Evolutionary conservation across 2,888 invertebrate genomes (phyloP).

Genomic region (Orchestes rusci): DNA sequence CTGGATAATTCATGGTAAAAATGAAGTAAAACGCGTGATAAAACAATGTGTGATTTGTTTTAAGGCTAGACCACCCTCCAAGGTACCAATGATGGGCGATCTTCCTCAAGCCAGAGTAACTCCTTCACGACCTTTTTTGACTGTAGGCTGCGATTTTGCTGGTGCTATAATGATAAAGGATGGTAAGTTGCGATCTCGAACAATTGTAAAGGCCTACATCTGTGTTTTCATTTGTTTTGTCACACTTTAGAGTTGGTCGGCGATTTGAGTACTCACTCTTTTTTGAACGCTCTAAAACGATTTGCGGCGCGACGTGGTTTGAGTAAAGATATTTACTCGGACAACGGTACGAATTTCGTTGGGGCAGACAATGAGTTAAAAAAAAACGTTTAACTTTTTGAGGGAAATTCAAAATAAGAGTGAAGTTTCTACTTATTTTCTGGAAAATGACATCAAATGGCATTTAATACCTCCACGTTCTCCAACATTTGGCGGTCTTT

Average conservation of each 20-base stretch:
- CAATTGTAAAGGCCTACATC: constrained; percentile 1
- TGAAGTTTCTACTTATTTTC: no score
- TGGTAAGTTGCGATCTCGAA: background rate
- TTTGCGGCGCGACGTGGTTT: no score
- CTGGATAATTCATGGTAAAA: no score
- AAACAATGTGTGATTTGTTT: constrained; percentile 21
- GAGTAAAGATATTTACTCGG: no score
- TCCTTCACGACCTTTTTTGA: background rate
- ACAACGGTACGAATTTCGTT: no score
- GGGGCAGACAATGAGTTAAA: no score
- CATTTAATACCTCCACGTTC: background rate
- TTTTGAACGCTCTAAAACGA: no score
- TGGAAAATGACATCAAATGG: background rate
- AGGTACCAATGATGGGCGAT: constrained; percentile 18
- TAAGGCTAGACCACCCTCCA: constrained; percentile 8
- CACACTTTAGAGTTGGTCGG: constrained; percentile 1
- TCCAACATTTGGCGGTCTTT: background rate
- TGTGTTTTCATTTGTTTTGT: constrained; percentile 4
- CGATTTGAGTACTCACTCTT: no score
- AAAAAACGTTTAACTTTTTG: no score
- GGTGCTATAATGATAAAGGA: constrained; percentile 2
- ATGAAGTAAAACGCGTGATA: no score
- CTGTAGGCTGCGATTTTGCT: background rate
- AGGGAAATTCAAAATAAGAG: no score
- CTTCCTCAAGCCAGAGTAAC: constrained; percentile 15